A percentile compares a stretch with the other conserved stretches of the same genome.
phyloP scores from a whole-genome alignment of 2,888 invertebrate species.

The Xiphydria camelus region DNA sequence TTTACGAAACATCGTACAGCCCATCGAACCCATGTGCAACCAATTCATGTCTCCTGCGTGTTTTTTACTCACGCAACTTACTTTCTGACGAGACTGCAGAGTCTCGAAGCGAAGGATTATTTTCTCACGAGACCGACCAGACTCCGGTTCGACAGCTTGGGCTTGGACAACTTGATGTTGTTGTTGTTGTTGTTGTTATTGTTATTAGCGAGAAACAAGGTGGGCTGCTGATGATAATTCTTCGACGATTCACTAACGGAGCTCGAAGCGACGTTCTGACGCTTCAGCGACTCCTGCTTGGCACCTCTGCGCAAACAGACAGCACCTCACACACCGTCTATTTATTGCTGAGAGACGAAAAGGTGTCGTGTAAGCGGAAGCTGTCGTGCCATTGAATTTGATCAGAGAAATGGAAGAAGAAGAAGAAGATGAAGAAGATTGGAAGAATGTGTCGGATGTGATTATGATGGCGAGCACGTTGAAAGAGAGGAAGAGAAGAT shows the following conservation, averaged over 20 bases:
- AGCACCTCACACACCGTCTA: constrained; percentile 40
- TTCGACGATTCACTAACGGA: constrained; percentile 30
- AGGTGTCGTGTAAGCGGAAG: constrained; percentile 19
- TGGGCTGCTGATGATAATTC: constrained; percentile 18
- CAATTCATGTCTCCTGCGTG: no score
- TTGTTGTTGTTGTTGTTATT: no score
- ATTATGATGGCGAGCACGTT: no score
- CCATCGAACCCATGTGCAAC: no score
- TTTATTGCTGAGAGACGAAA: constrained; percentile 43
- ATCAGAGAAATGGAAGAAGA: constrained; percentile 9
- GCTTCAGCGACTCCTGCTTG: constrained; percentile 53
- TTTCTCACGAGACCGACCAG: constrained; percentile 37
- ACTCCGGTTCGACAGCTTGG: constrained; percentile 34
- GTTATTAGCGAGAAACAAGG: no score
- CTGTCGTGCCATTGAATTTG: constrained; percentile 19
- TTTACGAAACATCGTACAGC: no score
- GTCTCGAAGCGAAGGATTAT: constrained; percentile 37
- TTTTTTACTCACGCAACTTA: no score
- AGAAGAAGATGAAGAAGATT: constrained; percentile 2
- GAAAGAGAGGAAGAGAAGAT: background rate
- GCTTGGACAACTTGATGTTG: constrained; percentile 23
- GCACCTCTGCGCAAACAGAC: constrained; percentile 47
- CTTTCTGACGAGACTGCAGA: constrained; percentile 34
- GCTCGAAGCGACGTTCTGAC: constrained; percentile 23
- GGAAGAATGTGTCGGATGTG: no score